Percentiles rank a stretch among this genome's conserved stretches.
These are phyloP conservation scores for Pocota personata DNA, from an alignment of 2,888 invertebrate species.

Conservation along the genomic window DNA sequence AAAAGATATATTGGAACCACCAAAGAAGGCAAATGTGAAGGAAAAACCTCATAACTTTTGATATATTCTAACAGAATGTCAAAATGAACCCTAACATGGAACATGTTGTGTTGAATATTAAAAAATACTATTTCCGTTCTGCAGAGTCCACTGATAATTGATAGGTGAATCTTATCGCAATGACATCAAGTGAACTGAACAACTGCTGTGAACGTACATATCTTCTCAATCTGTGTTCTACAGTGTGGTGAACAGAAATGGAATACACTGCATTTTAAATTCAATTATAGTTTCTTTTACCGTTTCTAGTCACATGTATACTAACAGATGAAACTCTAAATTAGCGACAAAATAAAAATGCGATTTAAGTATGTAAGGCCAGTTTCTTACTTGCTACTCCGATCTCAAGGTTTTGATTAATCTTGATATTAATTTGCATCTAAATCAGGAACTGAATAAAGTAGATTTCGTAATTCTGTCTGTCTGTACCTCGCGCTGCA, in stretches of 20 bases:
- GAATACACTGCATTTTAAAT: neutral
- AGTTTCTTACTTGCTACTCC: no score
- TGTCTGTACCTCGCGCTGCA: no score
- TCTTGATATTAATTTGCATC: no score
- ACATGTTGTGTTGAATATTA: conserved; percentile 50
- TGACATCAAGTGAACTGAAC: conserved; percentile 31
- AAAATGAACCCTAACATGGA: conserved; percentile 40
- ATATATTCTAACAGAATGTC: conserved; percentile 53
- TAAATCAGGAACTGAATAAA: no score
- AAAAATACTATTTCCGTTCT: conserved; percentile 61
- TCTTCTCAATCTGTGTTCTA: neutral
- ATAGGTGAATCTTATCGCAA: conserved; percentile 33
- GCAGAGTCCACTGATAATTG: neutral
- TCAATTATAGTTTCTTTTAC: no score
- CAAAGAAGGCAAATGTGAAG: conserved; percentile 60
- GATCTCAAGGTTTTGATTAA: no score
- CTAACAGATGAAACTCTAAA: no score
- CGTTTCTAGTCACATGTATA: no score
- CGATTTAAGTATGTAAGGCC: no score
- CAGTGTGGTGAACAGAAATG: neutral
- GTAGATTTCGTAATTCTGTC: no score
- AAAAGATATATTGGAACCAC: conserved; percentile 69
- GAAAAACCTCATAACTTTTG: conserved; percentile 62
- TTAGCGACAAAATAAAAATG: no score
- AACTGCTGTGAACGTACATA: conserved; percentile 19